A percentile compares a stretch with the other conserved stretches of the same genome.
These are phyloP conservation scores for Mythimna ferrago DNA, from an alignment of 2,888 invertebrate species.

Conservation along the genomic window DNA sequence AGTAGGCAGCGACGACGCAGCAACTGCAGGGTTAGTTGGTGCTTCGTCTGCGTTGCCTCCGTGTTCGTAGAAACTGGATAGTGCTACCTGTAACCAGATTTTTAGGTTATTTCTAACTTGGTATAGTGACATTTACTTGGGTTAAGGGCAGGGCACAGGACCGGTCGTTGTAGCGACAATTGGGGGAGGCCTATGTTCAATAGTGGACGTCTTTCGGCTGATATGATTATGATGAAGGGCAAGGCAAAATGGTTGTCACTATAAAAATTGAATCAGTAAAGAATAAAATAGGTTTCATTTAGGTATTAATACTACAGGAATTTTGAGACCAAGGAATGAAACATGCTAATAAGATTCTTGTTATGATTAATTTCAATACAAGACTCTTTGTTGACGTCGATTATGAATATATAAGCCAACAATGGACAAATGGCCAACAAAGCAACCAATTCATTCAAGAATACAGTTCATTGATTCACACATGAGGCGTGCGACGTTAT, in stretches of 20 bases:
- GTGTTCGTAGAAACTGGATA: conserved; percentile 95
- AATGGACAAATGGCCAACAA: conserved; percentile 36
- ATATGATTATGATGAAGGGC: too few species aligned
- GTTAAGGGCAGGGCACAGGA: not conserved
- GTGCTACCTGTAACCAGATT: conserved; percentile 91
- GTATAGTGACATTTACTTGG: not conserved
- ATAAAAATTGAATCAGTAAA: too few species aligned
- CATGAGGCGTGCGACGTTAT: not conserved
- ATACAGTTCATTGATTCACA: not conserved
- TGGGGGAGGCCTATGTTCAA: too few species aligned
- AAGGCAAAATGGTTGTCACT: too few species aligned
- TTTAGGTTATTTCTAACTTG: not conserved
- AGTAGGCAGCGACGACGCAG: conserved; percentile 73
- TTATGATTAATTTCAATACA: not conserved
- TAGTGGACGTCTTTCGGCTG: too few species aligned
- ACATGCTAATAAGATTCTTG: conserved; percentile 25
- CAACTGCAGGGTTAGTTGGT: conserved; percentile 73
- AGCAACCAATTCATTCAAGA: conserved; percentile 5
- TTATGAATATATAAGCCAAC: not conserved
- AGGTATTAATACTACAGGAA: not conserved
- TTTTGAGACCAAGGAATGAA: not conserved
- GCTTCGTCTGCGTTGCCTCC: conserved; percentile 91
- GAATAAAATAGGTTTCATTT: not conserved
- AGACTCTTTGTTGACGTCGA: not conserved
- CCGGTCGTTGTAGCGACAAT: too few species aligned